Percentiles rank a stretch among this genome's conserved stretches.
Conservation (phyloP, 2,113 vertebrate species). For the Eublepharis macularius region DNA sequence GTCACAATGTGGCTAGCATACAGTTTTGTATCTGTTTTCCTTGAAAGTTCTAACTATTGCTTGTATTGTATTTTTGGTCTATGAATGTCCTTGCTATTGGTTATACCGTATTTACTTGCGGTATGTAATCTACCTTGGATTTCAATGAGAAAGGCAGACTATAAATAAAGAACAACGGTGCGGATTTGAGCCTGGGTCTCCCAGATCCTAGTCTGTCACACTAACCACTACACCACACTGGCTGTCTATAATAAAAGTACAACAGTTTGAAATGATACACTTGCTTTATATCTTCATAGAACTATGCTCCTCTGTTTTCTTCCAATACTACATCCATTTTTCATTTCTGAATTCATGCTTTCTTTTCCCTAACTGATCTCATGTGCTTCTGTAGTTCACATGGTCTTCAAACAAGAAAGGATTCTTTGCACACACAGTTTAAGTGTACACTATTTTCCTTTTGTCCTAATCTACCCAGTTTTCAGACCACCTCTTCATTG, state of each 20-base stretch:
- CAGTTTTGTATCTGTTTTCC: too few relatives aligned
- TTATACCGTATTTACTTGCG: too few relatives aligned
- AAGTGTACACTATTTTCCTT: background rate
- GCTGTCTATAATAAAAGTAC: background rate
- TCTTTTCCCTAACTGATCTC: background rate
- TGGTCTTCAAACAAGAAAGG: background rate
- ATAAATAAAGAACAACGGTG: too few relatives aligned
- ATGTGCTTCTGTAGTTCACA: background rate
- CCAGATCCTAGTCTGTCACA: too few relatives aligned
- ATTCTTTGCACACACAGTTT: background rate
- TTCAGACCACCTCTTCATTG: background rate
- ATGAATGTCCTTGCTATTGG: too few relatives aligned
- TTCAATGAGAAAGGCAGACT: too few relatives aligned
- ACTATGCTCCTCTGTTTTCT: background rate
- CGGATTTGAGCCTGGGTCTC: too few relatives aligned
- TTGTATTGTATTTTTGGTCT: too few relatives aligned
- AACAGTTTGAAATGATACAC: background rate
- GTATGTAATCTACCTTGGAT: too few relatives aligned
- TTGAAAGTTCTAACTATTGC: too few relatives aligned
- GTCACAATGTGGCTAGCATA: too few relatives aligned
- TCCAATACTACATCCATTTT: background rate
- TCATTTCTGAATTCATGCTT: background rate
- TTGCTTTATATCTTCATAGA: background rate
- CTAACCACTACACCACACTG: too few relatives aligned
- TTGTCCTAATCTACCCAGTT: background rate